Conservation (phyloP, 2,113 vertebrate species). For the Leucopternis melanops region DNA sequence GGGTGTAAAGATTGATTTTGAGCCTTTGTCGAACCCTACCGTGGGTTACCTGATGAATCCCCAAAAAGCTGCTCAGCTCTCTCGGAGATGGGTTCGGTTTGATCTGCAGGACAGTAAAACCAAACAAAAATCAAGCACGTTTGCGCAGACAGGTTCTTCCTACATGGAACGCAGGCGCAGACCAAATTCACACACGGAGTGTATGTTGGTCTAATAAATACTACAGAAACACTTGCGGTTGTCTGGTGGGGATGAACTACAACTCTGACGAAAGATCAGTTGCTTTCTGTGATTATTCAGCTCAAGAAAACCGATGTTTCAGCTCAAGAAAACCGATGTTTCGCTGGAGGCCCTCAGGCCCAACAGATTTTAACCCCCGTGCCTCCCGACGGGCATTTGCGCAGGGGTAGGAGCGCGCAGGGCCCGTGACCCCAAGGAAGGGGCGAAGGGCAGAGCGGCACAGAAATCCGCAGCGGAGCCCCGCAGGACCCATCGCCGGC, state of each 20-base stretch:
- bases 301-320: not conserved
- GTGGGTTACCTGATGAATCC: not conserved
- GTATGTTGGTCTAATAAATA: accelerated
- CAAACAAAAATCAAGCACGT: not conserved
- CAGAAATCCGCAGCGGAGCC: accelerated
- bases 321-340: not conserved
- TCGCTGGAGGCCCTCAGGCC: not conserved
- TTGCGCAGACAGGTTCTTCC: accelerated
- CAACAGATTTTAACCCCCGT: not conserved
- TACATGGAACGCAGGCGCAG: accelerated
- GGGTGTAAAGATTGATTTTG: not conserved
- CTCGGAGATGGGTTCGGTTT: not conserved
- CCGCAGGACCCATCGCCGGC: accelerated
- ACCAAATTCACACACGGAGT: too few relatives aligned
- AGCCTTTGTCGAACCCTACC: not conserved
- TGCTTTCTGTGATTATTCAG: not conserved
- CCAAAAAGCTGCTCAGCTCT: not conserved
- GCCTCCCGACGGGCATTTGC: accelerated
- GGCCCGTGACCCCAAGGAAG: not conserved
- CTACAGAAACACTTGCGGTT: not conserved
- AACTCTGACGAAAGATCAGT: not conserved
- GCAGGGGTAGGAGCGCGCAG: not conserved
- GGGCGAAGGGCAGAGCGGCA: not conserved
- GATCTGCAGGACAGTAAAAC: not conserved
- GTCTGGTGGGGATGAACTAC: not conserved